These are phyloP conservation scores for Tragopan temminckii DNA, from an alignment of 2,797 vertebrate genomes.

Conservation along the genomic window DNA sequence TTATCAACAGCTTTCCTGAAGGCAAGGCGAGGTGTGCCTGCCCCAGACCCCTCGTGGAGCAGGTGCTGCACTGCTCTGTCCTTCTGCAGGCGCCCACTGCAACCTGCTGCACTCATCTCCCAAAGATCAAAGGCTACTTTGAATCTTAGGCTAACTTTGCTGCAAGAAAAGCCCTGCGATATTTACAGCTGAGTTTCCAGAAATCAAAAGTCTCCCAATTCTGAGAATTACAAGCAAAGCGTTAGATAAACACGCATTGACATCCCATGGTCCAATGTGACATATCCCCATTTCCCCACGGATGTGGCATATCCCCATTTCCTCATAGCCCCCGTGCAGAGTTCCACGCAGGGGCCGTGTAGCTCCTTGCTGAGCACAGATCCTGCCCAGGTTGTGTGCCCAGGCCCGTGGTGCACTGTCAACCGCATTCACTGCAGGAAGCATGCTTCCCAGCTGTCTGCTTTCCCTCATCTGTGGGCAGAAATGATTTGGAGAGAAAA, in stretches of 20 bases:
- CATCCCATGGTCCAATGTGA: background rate
- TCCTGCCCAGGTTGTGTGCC: background rate
- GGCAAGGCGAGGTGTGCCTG: background rate
- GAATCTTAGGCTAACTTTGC: background rate
- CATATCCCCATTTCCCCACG: conserved; percentile 10
- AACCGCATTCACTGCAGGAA: background rate
- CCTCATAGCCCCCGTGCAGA: background rate
- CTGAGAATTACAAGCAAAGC: background rate
- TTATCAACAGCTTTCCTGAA: background rate
- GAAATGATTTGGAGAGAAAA: background rate
- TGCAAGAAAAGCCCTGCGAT: background rate
- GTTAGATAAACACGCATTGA: background rate
- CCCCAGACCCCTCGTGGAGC: background rate
- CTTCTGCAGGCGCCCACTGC: background rate
- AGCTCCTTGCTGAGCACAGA: background rate
- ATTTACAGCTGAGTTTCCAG: conserved; percentile 11
- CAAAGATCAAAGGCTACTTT: background rate
- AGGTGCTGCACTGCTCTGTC: rapidly evolving
- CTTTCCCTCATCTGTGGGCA: background rate
- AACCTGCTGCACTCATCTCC: background rate
- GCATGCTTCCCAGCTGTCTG: background rate
- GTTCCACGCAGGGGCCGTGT: background rate
- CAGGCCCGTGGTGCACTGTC: background rate
- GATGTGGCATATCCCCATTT: conserved; percentile 17
- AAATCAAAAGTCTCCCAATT: background rate